Base-by-base conservation (phyloP, 1,140 invertebrate genomes). In the Nylanderia fulva region DNA sequence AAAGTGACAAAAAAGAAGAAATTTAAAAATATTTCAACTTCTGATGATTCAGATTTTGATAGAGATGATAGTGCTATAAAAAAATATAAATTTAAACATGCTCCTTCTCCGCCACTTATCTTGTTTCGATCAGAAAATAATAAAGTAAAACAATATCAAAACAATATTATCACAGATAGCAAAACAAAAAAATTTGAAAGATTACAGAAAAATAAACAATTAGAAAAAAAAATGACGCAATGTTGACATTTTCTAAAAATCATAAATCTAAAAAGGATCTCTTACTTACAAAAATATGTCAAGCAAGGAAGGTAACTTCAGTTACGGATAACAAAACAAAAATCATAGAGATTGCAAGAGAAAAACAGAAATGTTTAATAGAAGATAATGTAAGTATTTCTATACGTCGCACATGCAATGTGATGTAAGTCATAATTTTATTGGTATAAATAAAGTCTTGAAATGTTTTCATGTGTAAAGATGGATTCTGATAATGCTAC, bases 201-300 rank as follows among this genome's bases (percentile, higher is more conserved):
- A 64, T 21, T 64, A 64, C 33, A 64, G 21, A 39, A 64, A 9
- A 33, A 60, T n/a, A 64, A 64, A 39, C 3, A 33, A 33, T 66
- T 42, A 42, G 11, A 66, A 66, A 4, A 66, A n/a, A 42, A 39
- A 66, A 66, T 66, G 11, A 66, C 11, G 5, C n/a, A 66, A 21
- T 36, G 9, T 63, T 63, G 18, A 63, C 36, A 4, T 66, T 9
- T 66, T 15, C 2, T 61, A 18, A 66, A 66, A 66, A 42, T 66
- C 7, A 0, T 9, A 42, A 66, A 66, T 11, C n/a, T 24, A 24
- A 6, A 39, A 66, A 66, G 4, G 18, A 39, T 66, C 3, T 64
- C 8, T n/a, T 66, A 42, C 63, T 66, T 66, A 66, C 9, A 66
- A 66, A 66, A 66, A 66, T 66, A 66, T 0, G n/a, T 66, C 33